phyloP scores from a whole-genome alignment of 2,888 invertebrate genomes.

The Dermolepida albohirtum region DNA sequence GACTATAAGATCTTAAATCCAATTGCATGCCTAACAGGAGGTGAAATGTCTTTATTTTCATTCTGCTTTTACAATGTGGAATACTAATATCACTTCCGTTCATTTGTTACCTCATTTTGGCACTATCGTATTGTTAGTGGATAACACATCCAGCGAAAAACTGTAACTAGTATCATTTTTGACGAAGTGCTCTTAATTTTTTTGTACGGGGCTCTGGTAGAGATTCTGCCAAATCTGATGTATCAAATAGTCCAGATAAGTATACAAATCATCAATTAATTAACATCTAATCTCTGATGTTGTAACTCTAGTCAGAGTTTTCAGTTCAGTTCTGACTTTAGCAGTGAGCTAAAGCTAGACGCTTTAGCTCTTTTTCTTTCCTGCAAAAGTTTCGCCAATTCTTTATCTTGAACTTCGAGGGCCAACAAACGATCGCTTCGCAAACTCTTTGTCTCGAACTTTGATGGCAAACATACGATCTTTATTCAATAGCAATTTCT shows the following conservation, averaged over 20 bases:
- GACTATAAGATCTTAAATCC: slow-evolving; percentile 63
- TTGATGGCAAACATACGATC: slow-evolving; percentile 77
- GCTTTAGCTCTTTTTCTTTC: slow-evolving; percentile 79
- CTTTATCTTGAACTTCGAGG: slow-evolving; percentile 84
- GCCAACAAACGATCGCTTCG: too few species aligned
- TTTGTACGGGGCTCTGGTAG: slow-evolving; percentile 32
- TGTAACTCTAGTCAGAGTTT: slow-evolving; percentile 67
- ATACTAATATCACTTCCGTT: slow-evolving; percentile 38
- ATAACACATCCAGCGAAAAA: slow-evolving; percentile 62
- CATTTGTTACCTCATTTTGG: slow-evolving; percentile 45
- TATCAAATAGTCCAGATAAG: slow-evolving; percentile 69
- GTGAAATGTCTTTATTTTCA: slow-evolving; percentile 51
- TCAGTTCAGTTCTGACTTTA: too few species aligned
- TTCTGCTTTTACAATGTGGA: slow-evolving; percentile 44
- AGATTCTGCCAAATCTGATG: slow-evolving; percentile 49
- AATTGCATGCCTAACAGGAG: slow-evolving; percentile 61
- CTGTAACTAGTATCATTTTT: slow-evolving; percentile 64
- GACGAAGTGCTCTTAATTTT: slow-evolving; percentile 8
- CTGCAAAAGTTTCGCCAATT: slow-evolving; percentile 80
- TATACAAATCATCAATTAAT: slow-evolving; percentile 65
- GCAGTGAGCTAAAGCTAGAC: too few species aligned
- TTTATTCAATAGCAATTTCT: slow-evolving; percentile 67
- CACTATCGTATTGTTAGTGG: slow-evolving; percentile 49
- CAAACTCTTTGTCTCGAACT: too few species aligned
- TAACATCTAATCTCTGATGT: slow-evolving; percentile 54